Evolutionary conservation across 2,888 invertebrate species (phyloP), one percentile per base, ranked within the genome.

Genomic region (Dryadula phaetusa): DNA sequence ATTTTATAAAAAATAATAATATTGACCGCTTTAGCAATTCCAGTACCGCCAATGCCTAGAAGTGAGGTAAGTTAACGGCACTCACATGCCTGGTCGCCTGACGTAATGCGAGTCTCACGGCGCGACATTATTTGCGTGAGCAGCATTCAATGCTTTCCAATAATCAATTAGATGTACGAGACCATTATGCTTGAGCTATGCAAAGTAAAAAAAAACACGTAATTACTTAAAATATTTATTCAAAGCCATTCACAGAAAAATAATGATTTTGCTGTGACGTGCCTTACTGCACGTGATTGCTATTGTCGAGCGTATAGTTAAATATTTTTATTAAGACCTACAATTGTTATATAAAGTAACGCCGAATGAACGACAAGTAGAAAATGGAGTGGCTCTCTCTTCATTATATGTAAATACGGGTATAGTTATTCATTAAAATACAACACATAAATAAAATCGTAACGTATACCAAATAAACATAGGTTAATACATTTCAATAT

Each of bases 21-120:
- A 18, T 14, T 28, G 28, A 16, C 18, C 14, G 16, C 28, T 42
- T 60, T 32, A 60, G 46, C 28, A 60, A 52, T 42, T 42, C 40
- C 40, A 60, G 46, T 54, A 25, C 25, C 18, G 37, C 22, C 56
- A 37, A 44, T 56, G 56, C 37, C 44, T 58, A 37, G 46, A 40
- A 60, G 16, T 49, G 66, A 68, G 70, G 53, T 67, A 63, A 67
- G 64, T 16, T 76, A 77, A 76, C 77, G 76, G 77, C 72, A 70
- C 70, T 49, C 58, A 54, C 72, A 74, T 75, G 69, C 73, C 71
- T 37, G 22, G 12, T n/a, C 40, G 32, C 49, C 46, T 70, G 65
- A 68, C 73, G 72, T 67, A 74, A 72, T 28, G 63, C 64, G 42
- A 44, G 53, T 62, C 65, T 58, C 61, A 66, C 60, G 62, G 60